These are phyloP conservation scores for Bombus waltoni DNA, from an alignment of 1,140 invertebrate genomes.

Conservation along the genomic window DNA sequence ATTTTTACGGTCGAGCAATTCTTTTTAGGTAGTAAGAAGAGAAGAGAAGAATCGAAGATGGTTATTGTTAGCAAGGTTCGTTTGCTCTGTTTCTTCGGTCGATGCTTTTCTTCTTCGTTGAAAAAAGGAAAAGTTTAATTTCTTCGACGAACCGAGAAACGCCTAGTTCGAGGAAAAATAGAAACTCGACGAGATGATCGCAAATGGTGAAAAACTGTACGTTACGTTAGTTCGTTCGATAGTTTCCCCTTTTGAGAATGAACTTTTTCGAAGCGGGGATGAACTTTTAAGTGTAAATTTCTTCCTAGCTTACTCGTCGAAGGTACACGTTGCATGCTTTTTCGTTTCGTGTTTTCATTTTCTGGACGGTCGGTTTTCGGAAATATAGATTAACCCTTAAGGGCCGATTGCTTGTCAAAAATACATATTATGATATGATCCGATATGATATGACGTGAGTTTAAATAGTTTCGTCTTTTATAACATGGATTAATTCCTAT, in stretches of 20 bases:
- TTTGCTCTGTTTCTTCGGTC: not conserved
- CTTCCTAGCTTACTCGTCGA: not conserved
- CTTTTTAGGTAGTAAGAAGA: not conserved
- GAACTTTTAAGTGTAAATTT: not conserved
- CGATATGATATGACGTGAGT: too few relatives aligned
- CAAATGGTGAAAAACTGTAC: not conserved
- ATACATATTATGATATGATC: not conserved
- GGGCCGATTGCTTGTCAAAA: not conserved
- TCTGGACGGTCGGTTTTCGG: not conserved
- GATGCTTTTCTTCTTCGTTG: not conserved
- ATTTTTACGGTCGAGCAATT: not conserved
- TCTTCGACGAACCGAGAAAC: not conserved
- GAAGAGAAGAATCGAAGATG: not conserved
- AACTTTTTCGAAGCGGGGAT: not conserved
- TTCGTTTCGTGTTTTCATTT: not conserved
- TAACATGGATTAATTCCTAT: too few relatives aligned
- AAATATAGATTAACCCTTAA: not conserved
- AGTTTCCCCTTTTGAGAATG: not conserved
- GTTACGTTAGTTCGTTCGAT: not conserved
- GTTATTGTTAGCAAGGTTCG: not conserved
- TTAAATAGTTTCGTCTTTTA: too few relatives aligned
- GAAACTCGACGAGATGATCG: not conserved
- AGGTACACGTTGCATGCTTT: not conserved
- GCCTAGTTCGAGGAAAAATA: not conserved
- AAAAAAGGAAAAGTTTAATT: conserved; percentile 25